Evolutionary conservation across 64 coral and sea anemone species (phyloP).

Genomic region (Hydrozoanthus tunicans): DNA sequence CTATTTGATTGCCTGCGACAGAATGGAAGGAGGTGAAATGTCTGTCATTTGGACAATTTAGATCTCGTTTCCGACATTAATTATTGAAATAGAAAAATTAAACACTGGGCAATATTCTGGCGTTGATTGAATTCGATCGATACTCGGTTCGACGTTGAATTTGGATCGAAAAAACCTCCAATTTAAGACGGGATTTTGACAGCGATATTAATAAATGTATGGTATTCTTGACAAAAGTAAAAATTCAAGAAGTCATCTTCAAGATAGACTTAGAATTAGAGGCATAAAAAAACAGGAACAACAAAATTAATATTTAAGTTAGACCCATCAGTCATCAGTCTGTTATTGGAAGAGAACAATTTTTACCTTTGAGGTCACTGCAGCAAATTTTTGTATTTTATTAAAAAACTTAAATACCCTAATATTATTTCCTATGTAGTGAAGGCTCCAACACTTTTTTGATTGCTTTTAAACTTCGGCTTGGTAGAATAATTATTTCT

Average conservation of each 20-base stretch:
- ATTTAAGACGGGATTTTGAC: background rate
- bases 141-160: background rate
- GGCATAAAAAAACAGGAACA: background rate
- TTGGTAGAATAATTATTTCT: constrained; percentile 33
- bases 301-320: background rate
- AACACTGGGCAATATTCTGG: constrained; percentile 39
- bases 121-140: background rate
- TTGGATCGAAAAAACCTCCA: background rate
- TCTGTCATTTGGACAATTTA: constrained; percentile 47
- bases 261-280: background rate
- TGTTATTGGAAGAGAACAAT: background rate
- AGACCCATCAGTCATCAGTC: background rate
- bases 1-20: constrained; percentile 55
- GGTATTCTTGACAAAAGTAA: background rate
- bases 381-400: background rate
- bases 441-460: background rate
- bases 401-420: background rate
- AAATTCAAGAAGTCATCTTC: background rate
- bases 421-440: background rate
- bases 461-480: background rate
- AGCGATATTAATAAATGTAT: background rate
- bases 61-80: constrained; percentile 57
- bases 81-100: constrained; percentile 49
- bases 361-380: background rate
- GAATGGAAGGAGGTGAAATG: constrained; percentile 26